phyloP scores from a whole-genome alignment of 2,797 vertebrate species.

The Gymnocypris eckloni region DNA sequence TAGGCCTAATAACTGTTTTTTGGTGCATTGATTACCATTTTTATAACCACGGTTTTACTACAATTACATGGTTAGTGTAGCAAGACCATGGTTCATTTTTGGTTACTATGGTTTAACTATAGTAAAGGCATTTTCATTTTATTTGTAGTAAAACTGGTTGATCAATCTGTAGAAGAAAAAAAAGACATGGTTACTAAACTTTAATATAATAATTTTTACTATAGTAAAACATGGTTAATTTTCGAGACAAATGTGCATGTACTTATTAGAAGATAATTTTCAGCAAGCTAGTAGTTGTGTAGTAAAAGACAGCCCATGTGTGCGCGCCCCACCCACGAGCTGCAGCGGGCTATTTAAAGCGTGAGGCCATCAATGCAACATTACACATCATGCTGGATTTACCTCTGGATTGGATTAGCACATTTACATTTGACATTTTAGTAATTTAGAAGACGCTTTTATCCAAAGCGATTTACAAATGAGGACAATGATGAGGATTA shows the following conservation, averaged over 20 bases:
- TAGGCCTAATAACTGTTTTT: no score
- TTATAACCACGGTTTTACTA: background rate
- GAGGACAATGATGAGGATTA: no score
- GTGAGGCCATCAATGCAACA: conserved; percentile 25
- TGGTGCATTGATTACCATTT: no score
- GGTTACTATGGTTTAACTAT: background rate
- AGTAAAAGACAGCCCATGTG: conserved; percentile 24
- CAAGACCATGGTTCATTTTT: background rate
- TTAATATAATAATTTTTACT: background rate
- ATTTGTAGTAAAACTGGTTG: no score
- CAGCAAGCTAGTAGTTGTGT: conserved; percentile 10
- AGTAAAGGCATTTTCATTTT: background rate
- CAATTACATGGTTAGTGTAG: background rate
- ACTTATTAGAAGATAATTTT: background rate
- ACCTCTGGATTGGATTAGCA: background rate
- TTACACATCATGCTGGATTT: background rate
- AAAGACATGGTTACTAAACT: background rate
- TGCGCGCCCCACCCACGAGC: conserved; percentile 49
- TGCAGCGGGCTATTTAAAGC: conserved; percentile 64
- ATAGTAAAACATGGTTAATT: background rate
- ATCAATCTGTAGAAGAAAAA: background rate
- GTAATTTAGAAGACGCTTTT: no score
- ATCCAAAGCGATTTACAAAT: no score
- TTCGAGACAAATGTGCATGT: background rate
- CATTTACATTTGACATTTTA: no score